Evolutionary conservation across 2,113 vertebrate species (phyloP), one percentile per base, ranked within the genome.

Genomic region (Ictalurus furcatus): DNA sequence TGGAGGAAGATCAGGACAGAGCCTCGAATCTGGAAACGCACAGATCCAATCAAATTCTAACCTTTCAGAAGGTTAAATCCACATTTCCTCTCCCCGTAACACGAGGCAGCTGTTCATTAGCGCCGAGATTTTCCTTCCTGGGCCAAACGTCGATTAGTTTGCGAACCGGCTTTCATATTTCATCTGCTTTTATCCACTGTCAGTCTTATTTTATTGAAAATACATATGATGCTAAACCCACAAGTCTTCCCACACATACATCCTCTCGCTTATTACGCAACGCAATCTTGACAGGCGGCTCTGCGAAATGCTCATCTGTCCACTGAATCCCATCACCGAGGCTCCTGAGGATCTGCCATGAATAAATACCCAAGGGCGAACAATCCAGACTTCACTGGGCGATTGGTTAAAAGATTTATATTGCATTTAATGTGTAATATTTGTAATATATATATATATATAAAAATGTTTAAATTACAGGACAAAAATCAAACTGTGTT

Each of bases 21-120:
- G 48, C 82, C 85, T 80, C 44, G 59, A 58, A 90, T 90, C 88
- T 85, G 48, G 73, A 86, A 84, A 59, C 79, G 90, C 88, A 90
- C 90, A 94, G 93, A 94, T 93, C 92, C 90, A 92, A 95, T 95
- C 93, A 94, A 92, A 86, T 93, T 90, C 85, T 86, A 17, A 28
- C 63, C 89, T 89, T 92, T 88, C 89, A 3, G 89, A 91, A 93
- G 93, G 93, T 94, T 94, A 93, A 93, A 65, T 91, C 89, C 91
- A 92, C 87, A 90, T 90, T 92, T 92, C 91, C 94, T 88, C 76
- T 79, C 28, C 0, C 88, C 90, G 81, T 93, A 94, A 94, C 92
- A 92, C 86, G 4, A 89, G 91, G 93, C 94, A 95, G 94, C 93
- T 95, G 94, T 93, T 95, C 92, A 89, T 92, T 91, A 94, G 93